Evolutionary conservation across 2,888 invertebrate genomes (phyloP).

Genomic region (Aleiodes alternator): DNA sequence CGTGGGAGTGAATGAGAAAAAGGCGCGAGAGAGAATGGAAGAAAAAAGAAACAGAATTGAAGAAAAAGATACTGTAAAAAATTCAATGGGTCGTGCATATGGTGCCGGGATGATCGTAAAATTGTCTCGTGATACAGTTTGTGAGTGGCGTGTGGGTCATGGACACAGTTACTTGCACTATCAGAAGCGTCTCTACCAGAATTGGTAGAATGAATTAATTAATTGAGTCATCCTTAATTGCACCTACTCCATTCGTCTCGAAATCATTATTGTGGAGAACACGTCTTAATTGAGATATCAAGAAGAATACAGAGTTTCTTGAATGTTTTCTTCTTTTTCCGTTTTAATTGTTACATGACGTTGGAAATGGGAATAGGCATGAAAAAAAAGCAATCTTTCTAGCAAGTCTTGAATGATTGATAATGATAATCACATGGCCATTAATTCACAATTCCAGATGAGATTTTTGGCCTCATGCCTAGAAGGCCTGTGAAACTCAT

Average conservation of each 20-base stretch:
- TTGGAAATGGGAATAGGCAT: neutral
- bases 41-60: neutral
- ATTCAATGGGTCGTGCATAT: too few species aligned
- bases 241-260: slow-evolving; percentile 48
- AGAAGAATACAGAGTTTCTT: slow-evolving; percentile 9
- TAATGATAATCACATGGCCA: neutral
- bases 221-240: slow-evolving; percentile 69
- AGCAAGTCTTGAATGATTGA: neutral
- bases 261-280: slow-evolving; percentile 49
- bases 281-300: slow-evolving; percentile 39
- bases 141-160: slow-evolving; percentile 63
- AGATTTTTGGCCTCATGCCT: neutral
- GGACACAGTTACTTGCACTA: slow-evolving; percentile 52
- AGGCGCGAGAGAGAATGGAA: slow-evolving; percentile 2
- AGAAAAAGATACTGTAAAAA: too few species aligned
- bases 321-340: neutral
- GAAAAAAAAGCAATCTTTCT: neutral
- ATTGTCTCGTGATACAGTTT: slow-evolving; percentile 42
- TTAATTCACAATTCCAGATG: slow-evolving; percentile 7
- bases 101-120: slow-evolving; percentile 9
- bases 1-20: slow-evolving; percentile 29
- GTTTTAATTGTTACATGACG: slow-evolving; percentile 16
- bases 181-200: slow-evolving; percentile 13
- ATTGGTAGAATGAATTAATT: slow-evolving; percentile 66
- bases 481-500: slow-evolving; percentile 58